Conservation (phyloP, 2,113 vertebrate species). For the Promerops cafer region DNA sequence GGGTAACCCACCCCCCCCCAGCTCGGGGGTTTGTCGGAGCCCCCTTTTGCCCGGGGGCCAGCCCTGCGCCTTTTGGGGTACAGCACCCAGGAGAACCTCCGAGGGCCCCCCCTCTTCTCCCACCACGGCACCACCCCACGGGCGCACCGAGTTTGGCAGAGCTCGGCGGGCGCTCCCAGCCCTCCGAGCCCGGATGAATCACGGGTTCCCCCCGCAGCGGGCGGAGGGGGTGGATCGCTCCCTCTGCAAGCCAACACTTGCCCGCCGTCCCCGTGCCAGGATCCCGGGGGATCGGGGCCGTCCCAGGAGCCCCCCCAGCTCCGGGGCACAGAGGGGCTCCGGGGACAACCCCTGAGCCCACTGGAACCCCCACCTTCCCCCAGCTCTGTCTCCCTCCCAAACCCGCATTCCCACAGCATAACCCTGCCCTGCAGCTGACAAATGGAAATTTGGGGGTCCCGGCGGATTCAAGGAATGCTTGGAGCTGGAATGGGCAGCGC, state of each 20-base stretch:
- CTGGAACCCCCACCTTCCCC: background rate
- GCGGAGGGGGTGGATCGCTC: background rate
- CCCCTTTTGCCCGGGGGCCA: background rate
- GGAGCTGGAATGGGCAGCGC: background rate
- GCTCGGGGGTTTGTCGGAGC: accelerated
- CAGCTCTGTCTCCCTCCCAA: background rate
- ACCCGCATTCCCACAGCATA: accelerated
- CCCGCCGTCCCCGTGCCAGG: background rate
- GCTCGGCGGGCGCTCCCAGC: constrained; percentile 24
- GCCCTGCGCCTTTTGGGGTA: background rate
- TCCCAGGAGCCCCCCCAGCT: background rate
- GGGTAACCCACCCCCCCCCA: no score
- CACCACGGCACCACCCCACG: background rate
- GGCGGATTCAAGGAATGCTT: background rate
- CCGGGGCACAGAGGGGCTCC: background rate
- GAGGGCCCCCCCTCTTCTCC: background rate
- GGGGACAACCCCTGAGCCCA: accelerated
- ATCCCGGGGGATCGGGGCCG: background rate
- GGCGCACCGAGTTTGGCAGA: background rate
- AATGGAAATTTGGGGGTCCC: background rate
- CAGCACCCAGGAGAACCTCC: background rate
- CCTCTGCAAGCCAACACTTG: background rate
- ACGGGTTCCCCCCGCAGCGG: background rate
- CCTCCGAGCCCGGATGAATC: background rate
- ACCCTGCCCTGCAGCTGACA: background rate